Base-by-base conservation (phyloP, 1,140 invertebrate genomes). In the Drosophila setifemur region DNA sequence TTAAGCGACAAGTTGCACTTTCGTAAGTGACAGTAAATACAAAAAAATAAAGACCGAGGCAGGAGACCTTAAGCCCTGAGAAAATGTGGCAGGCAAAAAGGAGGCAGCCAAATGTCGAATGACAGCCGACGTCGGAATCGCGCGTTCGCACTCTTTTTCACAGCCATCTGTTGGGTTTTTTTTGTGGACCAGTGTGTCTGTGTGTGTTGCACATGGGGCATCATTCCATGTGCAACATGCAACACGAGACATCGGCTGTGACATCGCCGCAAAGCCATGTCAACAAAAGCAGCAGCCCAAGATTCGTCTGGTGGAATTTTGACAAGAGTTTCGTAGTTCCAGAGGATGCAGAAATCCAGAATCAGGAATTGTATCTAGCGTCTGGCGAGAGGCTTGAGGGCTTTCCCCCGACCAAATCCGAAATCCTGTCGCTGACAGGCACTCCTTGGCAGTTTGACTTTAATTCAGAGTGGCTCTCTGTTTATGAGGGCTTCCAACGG, bases 171-270 rank as follows among this genome's bases (percentile, higher is more conserved):
- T 25, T 47, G 54, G 45, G 37, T 48, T 31, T 48, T 28, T 11
- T 23, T 31, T 8, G 26, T 4, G 26, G 18, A 8, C 14, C n/a
- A 6, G 18, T 28, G 14, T 31, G 35, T 11, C 33, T 23, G 35
- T 29, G 58, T 35, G 50, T 47, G 61, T 39, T 60, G 39, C 61
- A 44, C 29, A 21, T 35, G 47, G 35, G 43, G 42, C 29, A 18
- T 29, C 16, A 19, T 25, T 26, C 35, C 49, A 47, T 69, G 57
- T 74, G 81, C 64, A 61, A 64, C 60, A 50, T 53, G 70, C 75
- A 86, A 75, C 74, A 79, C 73, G 81, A 73, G 81, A 86, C 79
- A 86, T 67, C 81, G 55, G 81, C 79, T 85, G 79, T 63, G 55
- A 86, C 79, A 85, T 74, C 60, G 74, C 82, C 79, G 71, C 72